Base-by-base conservation (phyloP, 2,888 invertebrate species). In the Caradrina clavipalpis region DNA sequence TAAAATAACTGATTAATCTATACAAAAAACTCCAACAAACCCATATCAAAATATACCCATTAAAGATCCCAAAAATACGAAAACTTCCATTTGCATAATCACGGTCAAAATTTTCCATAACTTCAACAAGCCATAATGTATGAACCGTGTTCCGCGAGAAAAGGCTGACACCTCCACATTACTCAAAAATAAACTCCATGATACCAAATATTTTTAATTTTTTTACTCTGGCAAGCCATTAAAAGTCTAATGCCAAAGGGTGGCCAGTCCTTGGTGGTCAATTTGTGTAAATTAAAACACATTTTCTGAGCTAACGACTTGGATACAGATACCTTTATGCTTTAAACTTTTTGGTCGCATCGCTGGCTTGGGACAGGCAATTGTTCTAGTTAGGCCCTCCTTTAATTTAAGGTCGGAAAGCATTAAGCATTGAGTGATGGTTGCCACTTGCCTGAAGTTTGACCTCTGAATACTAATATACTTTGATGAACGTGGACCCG, bases 331-430 rank as follows among this genome's bases (percentile, higher is more conserved):
- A 84, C 74, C 73, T 69, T 62, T 73, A 70, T 65, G 57, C 55
- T 54, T 10, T 10, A 81, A 88, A 89, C 79, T 88, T 88, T 88
- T 85, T 84, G 82, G 86, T 80, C 73, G 26, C 73, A 87, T 84
- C 74, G 73, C 77, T 64, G 87, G 70, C 85, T 26, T 31, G 81
- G 82, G 88, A 84, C 80, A 65, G 55, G 53, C 80, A 79, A 80
- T 86, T 82, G 72, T 76, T 63, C 63, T 80, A 82, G 75, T 85
- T 85, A 83, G 49, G 49, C 75, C 69, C 64, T 84, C 78, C 59
- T 73, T 79, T 66, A 73, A 78, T 76, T 84, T 66, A 69, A 73
- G 76, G 80, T 68, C 60, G 60, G 78, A 21, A 65, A 78, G 67
- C 84, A 84, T 82, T 84, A 84, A 84, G 61, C 72, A 82, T 84